These are phyloP conservation scores for Conchocele bisecta DNA, from an alignment of 2,888 invertebrate genomes.

Conservation along the genomic window DNA sequence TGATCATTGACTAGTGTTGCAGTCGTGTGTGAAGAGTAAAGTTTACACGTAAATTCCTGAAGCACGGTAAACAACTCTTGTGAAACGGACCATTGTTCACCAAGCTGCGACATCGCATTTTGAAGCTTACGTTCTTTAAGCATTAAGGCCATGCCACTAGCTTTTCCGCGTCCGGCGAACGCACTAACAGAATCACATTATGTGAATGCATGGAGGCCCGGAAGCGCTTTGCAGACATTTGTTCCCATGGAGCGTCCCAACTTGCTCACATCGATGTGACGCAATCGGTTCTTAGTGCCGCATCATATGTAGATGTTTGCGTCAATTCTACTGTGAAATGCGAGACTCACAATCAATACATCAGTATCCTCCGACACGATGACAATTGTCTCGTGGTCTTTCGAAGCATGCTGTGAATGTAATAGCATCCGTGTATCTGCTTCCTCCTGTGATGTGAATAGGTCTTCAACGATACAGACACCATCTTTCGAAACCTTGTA, in stretches of 20 bases:
- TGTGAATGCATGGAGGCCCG: conserved; percentile 8
- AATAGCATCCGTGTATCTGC: no score
- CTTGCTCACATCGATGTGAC: conserved; percentile 34
- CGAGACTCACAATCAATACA: no score
- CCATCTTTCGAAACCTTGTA: no score
- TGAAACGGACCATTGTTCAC: conserved; percentile 31
- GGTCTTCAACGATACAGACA: no score
- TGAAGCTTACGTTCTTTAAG: neutral
- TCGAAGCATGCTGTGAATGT: no score
- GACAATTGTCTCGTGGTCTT: no score
- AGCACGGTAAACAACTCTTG: conserved; percentile 33
- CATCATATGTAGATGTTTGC: conserved; percentile 24
- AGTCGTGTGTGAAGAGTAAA: conserved; percentile 26
- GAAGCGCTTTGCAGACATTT: neutral
- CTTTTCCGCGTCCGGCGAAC: neutral
- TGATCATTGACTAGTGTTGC: conserved; percentile 32
- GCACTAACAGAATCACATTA: conserved; percentile 7
- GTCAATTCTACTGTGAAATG: no score
- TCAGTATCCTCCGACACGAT: no score
- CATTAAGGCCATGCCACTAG: neutral
- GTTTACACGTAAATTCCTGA: conserved; percentile 36
- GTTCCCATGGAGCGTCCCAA: conserved; percentile 26
- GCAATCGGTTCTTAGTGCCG: conserved; percentile 28
- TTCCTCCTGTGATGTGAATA: no score
- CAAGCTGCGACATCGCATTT: conserved; percentile 21